Base-by-base conservation (phyloP, 1,140 invertebrate species). In the Geopemphigus sp. region DNA sequence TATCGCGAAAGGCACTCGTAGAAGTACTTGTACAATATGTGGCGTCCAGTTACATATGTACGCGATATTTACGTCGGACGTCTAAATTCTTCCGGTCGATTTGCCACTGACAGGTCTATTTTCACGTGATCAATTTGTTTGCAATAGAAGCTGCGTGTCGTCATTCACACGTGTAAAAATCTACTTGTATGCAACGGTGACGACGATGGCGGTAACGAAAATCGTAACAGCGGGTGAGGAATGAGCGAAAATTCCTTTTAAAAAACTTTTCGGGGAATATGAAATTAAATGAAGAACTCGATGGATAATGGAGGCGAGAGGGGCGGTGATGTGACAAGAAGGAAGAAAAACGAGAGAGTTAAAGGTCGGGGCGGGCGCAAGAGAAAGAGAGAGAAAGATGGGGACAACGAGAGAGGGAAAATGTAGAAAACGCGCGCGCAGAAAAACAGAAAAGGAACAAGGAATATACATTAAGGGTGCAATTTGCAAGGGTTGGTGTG, bases 401-500 rank as follows among this genome's bases (percentile, higher is more conserved):
- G n/a, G n/a, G n/a, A n/a, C n/a, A n/a, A n/a, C n/a, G n/a, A n/a
- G 39, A 19, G 45, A 70, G 47, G 45, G 66, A n/a, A 70, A 70
- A 50, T 53, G 66, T 70, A 70, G 66, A 19, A 70, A 70, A 70
- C 68, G 68, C 68, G 66, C 45, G 24, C 24, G 57, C 74, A 78
- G 57, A 78, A 78, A 78, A 78, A 78, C 74, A 50, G 74, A 78
- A 78, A 78, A 78, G 74, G 74, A 57, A 78, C 74, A 78, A 78
- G 74, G 57, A 78, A 78, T 78, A 78, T 78, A 78, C 74, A 78
- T 78, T 78, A 78, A 78, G 74, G 74, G 74, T 78, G 74, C 57
- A 76, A 76, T 76, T 76, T 59, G 57, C 57, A 5, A 78, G 53
- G 74, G 74, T 47, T 14, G 39, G 39, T 50, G 39, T 50, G 39